Evolutionary conservation across 2,797 vertebrate genomes (phyloP).

Genomic region (Sebastes aleutianus): DNA sequence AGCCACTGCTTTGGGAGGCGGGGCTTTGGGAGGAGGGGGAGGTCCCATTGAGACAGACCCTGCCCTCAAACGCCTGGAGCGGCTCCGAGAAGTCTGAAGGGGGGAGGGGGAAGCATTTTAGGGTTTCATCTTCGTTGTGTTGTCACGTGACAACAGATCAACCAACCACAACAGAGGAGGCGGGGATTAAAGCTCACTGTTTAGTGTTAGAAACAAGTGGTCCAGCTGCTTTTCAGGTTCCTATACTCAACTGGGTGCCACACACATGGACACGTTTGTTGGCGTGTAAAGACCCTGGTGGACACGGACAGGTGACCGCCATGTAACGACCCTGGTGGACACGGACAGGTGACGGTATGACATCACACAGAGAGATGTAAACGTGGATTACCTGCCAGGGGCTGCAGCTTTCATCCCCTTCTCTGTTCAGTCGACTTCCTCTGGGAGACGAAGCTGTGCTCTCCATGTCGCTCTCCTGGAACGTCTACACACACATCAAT

Average conservation of each 20-base stretch:
- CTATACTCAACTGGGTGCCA: too few species aligned
- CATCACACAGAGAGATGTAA: not conserved
- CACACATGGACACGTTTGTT: too few species aligned
- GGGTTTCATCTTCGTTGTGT: not conserved
- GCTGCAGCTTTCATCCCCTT: slow-evolving; percentile 81
- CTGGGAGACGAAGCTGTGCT: slow-evolving; percentile 88
- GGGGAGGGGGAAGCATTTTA: fast-evolving
- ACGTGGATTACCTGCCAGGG: slow-evolving; percentile 71
- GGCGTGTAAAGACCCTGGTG: too few species aligned
- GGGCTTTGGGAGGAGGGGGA: slow-evolving; percentile 65
- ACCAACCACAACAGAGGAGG: not conserved
- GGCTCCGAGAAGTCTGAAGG: slow-evolving; percentile 22
- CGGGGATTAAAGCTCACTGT: too few species aligned
- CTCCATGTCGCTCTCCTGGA: slow-evolving; percentile 93
- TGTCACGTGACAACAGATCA: not conserved
- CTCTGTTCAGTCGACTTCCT: slow-evolving; percentile 76
- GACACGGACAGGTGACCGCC: too few species aligned
- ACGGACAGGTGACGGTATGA: not conserved
- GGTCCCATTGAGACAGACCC: slow-evolving; percentile 63
- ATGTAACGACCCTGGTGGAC: too few species aligned
- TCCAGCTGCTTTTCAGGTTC: too few species aligned
- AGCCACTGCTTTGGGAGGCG: slow-evolving; percentile 67
- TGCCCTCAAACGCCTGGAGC: slow-evolving; percentile 17
- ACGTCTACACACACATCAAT: slow-evolving; percentile 75
- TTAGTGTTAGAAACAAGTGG: too few species aligned